Evolutionary conservation across 1,140 invertebrate species (phyloP), one percentile per base, ranked within the genome.

Genomic region (Hyposmocoma kahamanoa): DNA sequence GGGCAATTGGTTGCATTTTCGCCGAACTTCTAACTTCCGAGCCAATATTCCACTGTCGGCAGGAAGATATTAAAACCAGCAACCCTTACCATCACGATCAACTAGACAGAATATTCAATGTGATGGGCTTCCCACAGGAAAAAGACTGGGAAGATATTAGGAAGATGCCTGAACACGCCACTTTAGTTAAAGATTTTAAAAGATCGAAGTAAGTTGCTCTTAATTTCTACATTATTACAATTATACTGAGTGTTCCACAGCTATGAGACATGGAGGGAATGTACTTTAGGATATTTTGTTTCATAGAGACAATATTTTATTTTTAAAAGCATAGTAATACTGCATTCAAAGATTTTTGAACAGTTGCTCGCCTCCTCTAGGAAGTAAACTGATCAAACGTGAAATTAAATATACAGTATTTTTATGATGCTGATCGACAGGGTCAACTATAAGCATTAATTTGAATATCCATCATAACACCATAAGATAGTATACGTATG

Each of bases 51-150:
- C 98, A 99, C 78, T 99, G 98, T 88, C 91, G 97, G 34, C 98
- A 99, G 89, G 98, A 99, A 87, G 98, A 99, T 79, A 99, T 99
- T 50, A 99, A 99, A 87, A 99, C 98, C 6, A 98, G 96, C 71
- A 99, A 99, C 90, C 98, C 98, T 4, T 99, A 99, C 84, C 98
- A 99, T 87, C 98, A 99, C 75, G 98, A 99, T 87, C 98, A 99
- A 79, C 87, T 99, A 42, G 97, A 99, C 87, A 90, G 98, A 75
- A 99, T 99, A 87, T 99, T 99, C 83, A 98, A 97, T 88, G 98
- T 99, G 0, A 99, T 99, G 98, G 98, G 98, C 19, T 99, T 99
- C 86, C 98, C 98, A 15, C 90, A 92, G 74, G 98, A 99, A 72
- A 98, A 98, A 87, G 98, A 99, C 73, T 99, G 98, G 98, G 97